Evolutionary conservation across 2,888 invertebrate genomes (phyloP).

Genomic region (Drosophila ustulata): DNA sequence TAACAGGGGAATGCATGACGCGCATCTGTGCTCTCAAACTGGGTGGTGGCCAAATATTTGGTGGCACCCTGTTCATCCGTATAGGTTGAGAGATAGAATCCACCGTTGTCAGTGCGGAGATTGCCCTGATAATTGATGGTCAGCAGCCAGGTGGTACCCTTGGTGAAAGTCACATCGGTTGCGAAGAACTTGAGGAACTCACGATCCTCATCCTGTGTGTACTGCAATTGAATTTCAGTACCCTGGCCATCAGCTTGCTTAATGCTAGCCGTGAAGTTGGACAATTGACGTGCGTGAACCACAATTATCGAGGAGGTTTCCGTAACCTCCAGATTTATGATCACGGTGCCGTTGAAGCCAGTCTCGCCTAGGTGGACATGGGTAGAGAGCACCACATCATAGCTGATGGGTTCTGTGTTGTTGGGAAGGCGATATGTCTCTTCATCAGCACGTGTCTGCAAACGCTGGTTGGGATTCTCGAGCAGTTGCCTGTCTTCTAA

Average conservation of each 20-base stretch:
- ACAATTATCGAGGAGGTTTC: conserved; percentile 62
- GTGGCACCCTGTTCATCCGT: conserved; percentile 52
- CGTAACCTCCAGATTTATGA: conserved; percentile 65
- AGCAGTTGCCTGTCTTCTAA: conserved; percentile 47
- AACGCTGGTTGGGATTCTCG: conserved; percentile 58
- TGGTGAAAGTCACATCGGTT: conserved; percentile 31
- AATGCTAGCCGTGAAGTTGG: conserved; percentile 58
- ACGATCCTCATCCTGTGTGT: conserved; percentile 43
- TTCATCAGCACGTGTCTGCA: conserved; percentile 45
- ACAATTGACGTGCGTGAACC: conserved; percentile 72
- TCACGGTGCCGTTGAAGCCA: conserved; percentile 70
- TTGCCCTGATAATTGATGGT: conserved; percentile 87
- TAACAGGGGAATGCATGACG: conserved; percentile 91
- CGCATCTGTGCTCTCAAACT: conserved; percentile 89
- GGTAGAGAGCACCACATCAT: conserved; percentile 83
- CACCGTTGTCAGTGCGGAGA: conserved; percentile 88
- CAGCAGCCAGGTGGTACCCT: conserved; percentile 85
- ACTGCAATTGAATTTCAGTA: conserved; percentile 1
- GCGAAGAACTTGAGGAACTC: conserved; percentile 76
- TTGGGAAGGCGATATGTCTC: conserved; percentile 86
- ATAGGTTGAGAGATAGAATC: conserved; percentile 88
- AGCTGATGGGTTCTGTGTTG: conserved; percentile 86
- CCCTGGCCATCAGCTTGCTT: conserved; percentile 10
- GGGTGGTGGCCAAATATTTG: conserved; percentile 87
- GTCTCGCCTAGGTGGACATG: conserved; percentile 72